Base-by-base conservation (phyloP, 2,797 vertebrate genomes). In the Otolemur crassicaudatus region DNA sequence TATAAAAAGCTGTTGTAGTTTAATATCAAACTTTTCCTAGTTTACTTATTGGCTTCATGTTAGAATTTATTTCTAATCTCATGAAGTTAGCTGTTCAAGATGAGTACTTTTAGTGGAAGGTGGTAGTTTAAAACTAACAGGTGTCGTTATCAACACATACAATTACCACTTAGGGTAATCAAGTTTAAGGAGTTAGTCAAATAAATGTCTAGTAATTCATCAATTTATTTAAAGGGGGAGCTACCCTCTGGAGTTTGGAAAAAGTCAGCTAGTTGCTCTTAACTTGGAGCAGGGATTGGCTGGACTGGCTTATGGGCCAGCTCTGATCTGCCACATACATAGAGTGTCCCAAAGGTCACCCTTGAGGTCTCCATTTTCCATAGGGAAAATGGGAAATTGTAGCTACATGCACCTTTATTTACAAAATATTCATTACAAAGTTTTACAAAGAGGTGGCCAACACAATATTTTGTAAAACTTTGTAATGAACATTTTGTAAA, bases 141-240 rank as follows among this genome's bases (percentile, higher is more conserved):
- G 67, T 34, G 53, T 63, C 58, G 13, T 61, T 27, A 53, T 31
- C 43, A 70, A 19, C 65, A 29, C 16, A 27, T 34, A 77, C 70
- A 67, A 22, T 91, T 94, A 25, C 61, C 83, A 73, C 56, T 70
- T 81, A 95, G 70, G 49, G 56, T 31, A 87, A 37, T 81, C 56
- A 63, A 1, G 65, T 43, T 61, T 73, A 90, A 95, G 67, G 20
- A 96, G 37, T 79, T 75, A 85, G 31, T 72, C 34, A 87, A 31
- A 43, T 70, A 40, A 81, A 53, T 58, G 5, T 37, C 16, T 94
- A 77, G 65, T 90, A 79, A 90, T 73, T 92, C 91, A 65, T 4
- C 40, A 65, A 1, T 58, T 91, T 90, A 27, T 43, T n/a, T 89
- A 63, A 91, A 95, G 73, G 70, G 40, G 89, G 94, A 80, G 31